Evolutionary conservation across 1,140 invertebrate species (phyloP), one percentile per base, ranked within the genome.

Genomic region (Anthonomus grandis): DNA sequence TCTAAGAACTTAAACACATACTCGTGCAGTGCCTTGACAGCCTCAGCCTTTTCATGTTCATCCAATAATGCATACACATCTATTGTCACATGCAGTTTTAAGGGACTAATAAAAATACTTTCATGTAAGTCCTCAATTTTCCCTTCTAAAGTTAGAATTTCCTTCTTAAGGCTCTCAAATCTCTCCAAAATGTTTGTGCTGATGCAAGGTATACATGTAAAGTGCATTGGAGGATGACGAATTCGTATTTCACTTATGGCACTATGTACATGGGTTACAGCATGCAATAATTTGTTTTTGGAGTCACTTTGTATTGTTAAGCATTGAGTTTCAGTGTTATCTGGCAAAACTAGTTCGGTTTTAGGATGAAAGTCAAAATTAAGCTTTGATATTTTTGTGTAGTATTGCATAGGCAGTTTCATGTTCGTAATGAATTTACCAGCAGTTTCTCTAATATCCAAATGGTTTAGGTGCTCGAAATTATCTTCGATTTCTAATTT

Each of bases 21-120:
- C 46, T 75, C 62, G 21, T 76, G 60, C 2, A 89, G 70, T 31
- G 76, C 64, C 27, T 79, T 59, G 1, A 73, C 59, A 31, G 84
- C 84, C 64, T 76, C 60, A 27, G 76, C 41, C 64, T 75, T 73
- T 66, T 91, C 89, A 41, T 70, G 65, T 27, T 87, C 79, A 71
- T 87, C 82, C 49, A 89, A 74, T 44, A 94, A 74, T 15, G 80
- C 81, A 67, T 91, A 73, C 6, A 86, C 81, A 38, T 80, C 82
- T 34, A 92, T 65, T 0, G 90, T 94, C 18, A 93, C 59, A 74
- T 93, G 91, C 4, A 93, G 73, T 74, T 86, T 90, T 13, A 75
- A 65, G 2, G 83, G 73, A 47, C 67, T 77, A 70, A 88, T 85
- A 75, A 93, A 93, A 49, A 92, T 68, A 10, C 70, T 76, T 51